Evolutionary conservation across 2,888 invertebrate genomes (phyloP).

Genomic region (Thera obeliscata): DNA sequence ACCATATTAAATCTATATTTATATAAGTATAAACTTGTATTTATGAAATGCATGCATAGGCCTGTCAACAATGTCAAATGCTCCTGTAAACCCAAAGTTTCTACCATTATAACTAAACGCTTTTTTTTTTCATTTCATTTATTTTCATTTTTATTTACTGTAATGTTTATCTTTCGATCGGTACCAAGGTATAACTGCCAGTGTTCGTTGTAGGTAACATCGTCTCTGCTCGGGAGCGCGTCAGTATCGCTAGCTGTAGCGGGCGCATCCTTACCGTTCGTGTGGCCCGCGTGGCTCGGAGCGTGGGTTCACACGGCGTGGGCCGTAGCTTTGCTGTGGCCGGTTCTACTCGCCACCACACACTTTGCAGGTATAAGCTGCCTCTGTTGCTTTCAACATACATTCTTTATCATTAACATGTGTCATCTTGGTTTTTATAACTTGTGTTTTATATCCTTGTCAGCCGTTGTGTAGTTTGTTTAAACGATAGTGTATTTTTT

Average conservation of each 20-base stretch:
- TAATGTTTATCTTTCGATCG: background rate
- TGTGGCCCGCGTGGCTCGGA: conserved; percentile 50
- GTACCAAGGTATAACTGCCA: background rate
- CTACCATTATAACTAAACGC: background rate
- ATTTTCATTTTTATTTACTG: background rate
- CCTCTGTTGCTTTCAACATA: background rate
- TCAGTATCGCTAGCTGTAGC: conserved; percentile 50
- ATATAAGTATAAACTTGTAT: too few species aligned
- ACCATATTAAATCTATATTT: too few species aligned
- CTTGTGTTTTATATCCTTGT: background rate
- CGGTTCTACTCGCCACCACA: conserved; percentile 63
- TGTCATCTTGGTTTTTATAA: background rate
- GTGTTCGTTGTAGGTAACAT: conserved; percentile 42
- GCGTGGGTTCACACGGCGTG: conserved; percentile 63
- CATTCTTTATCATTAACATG: too few species aligned
- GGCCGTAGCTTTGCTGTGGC: conserved; percentile 69
- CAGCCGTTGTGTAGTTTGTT: too few species aligned
- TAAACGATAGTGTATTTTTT: too few species aligned
- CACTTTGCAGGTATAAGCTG: conserved; percentile 55
- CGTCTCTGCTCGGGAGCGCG: conserved; percentile 54
- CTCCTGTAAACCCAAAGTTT: background rate
- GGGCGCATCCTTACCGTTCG: conserved; percentile 48
- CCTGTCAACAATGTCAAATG: background rate
- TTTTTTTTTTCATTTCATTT: background rate
- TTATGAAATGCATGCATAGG: background rate